Evolutionary conservation across 1,140 invertebrate genomes (phyloP).

Genomic region (Pseudobourletiella spinata): DNA sequence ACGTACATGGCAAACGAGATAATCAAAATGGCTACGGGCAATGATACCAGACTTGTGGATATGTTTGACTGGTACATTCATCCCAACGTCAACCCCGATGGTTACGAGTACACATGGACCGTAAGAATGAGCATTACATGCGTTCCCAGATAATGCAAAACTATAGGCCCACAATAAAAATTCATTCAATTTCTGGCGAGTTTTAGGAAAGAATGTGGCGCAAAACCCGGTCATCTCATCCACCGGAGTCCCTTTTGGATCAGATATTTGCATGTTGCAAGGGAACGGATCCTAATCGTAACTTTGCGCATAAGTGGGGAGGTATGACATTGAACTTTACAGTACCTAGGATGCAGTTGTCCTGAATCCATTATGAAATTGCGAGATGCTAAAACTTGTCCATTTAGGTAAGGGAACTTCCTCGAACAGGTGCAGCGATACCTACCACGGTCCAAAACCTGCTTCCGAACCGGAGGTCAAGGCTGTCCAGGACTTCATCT

Average conservation of each 20-base stretch:
- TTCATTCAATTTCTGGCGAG: background rate
- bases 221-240: conserved; percentile 30
- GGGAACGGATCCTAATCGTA: conserved; percentile 38
- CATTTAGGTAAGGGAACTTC: conserved; percentile 55
- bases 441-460: conserved; percentile 67
- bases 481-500: conserved; percentile 58
- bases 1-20: conserved; percentile 47
- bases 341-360: conserved; percentile 49
- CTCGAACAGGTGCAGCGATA: conserved; percentile 77
- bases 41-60: background rate
- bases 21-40: conserved; percentile 21
- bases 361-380: conserved; percentile 29
- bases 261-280: conserved; percentile 37
- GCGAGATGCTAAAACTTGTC: conserved; percentile 17
- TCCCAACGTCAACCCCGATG: conserved; percentile 62
- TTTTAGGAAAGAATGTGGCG: conserved; percentile 34
- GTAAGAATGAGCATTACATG: background rate
- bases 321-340: conserved; percentile 45
- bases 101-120: conserved; percentile 40
- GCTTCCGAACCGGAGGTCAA: conserved; percentile 88
- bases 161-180: too few relatives aligned
- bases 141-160: background rate
- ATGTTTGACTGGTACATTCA: conserved; percentile 50
- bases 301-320: conserved; percentile 41
- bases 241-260: conserved; percentile 47